Evolutionary conservation across 2,113 vertebrate genomes (phyloP).

Genomic region (Cichladusa arquata): DNA sequence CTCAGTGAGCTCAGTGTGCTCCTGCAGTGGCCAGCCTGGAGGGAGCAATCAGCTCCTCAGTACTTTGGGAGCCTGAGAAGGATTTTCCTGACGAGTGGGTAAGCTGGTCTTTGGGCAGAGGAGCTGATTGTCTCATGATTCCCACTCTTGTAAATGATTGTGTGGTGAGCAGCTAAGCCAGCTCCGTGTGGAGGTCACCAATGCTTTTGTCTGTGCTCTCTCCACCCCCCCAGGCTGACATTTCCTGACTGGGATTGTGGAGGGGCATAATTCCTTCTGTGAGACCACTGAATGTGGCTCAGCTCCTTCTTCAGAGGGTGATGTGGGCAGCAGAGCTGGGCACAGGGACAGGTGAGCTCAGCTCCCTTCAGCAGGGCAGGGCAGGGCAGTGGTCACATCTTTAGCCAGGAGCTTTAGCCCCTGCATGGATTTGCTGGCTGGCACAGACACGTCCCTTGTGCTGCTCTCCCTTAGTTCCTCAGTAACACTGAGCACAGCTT

Average conservation of each 20-base stretch:
- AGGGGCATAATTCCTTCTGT: rapidly evolving
- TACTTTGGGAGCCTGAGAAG: not conserved
- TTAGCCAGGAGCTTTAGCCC: not conserved
- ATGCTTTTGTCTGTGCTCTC: not conserved
- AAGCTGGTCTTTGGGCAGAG: constrained; percentile 14
- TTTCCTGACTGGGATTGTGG: rapidly evolving
- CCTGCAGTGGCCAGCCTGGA: constrained; percentile 7
- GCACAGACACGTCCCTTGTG: rapidly evolving
- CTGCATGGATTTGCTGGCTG: rapidly evolving
- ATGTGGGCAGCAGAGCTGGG: not conserved
- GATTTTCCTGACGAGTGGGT: not conserved
- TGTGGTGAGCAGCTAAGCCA: not conserved
- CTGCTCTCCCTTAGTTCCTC: not conserved
- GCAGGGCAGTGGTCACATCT: not conserved
- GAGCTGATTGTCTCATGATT: not conserved
- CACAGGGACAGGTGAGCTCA: not conserved
- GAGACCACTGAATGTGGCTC: not conserved
- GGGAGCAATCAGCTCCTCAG: constrained; percentile 18
- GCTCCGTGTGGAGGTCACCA: not conserved
- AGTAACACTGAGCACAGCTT: not conserved
- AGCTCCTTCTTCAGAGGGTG: not conserved
- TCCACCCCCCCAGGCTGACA: rapidly evolving
- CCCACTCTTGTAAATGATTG: not conserved
- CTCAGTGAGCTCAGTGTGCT: not conserved
- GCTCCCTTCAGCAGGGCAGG: not conserved